Conservation (phyloP, 1,140 invertebrate genomes). For the Scaptodrosophila lebanonensis region DNA sequence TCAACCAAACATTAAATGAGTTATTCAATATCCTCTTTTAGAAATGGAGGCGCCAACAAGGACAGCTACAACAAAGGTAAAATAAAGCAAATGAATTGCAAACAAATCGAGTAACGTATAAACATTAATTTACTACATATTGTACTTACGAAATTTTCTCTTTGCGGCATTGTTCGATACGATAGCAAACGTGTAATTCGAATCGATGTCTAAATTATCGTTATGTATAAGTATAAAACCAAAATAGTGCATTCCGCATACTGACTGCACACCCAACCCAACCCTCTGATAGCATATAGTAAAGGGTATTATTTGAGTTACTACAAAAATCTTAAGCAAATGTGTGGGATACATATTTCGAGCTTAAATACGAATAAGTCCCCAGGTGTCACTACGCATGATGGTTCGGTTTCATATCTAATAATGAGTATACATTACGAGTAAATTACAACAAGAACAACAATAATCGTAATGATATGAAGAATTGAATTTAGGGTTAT, state of each 20-base stretch:
- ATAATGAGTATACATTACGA: background rate
- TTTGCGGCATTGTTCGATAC: background rate
- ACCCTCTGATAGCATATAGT: too few relatives aligned
- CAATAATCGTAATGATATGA: background rate
- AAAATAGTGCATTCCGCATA: too few relatives aligned
- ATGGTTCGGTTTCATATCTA: background rate
- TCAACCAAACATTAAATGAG: constrained; percentile 83
- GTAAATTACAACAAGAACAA: background rate
- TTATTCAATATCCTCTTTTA: constrained; percentile 88
- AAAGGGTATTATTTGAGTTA: too few relatives aligned
- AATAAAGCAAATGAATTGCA: constrained; percentile 77
- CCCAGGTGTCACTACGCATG: too few relatives aligned
- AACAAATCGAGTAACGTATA: constrained; percentile 72
- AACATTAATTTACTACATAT: constrained; percentile 67
- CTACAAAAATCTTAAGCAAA: too few relatives aligned
- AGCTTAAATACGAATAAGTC: too few relatives aligned
- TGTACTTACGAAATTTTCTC: constrained; percentile 25
- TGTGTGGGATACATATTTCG: too few relatives aligned
- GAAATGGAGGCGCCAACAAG: constrained; percentile 88
- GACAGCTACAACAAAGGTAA: constrained; percentile 93
- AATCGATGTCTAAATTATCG: background rate
- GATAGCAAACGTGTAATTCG: background rate
- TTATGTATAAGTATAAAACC: background rate
- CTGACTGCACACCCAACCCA: too few relatives aligned
- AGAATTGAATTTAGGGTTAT: constrained; percentile 6